Evolutionary conservation across 1,140 invertebrate species (phyloP).

Genomic region (Polypedilum vanderplanki): DNA sequence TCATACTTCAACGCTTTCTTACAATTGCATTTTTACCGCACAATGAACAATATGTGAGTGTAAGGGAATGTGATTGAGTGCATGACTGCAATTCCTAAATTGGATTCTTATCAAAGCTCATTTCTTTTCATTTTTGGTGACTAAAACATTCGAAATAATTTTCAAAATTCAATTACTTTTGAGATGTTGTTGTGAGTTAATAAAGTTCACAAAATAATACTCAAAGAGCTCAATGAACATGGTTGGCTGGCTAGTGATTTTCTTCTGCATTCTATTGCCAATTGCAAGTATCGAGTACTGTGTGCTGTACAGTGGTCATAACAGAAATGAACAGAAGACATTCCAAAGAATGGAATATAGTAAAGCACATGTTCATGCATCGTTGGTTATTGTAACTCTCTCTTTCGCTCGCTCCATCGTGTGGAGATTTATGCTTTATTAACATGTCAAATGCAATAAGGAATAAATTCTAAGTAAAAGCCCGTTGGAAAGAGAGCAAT

Average conservation of each 20-base stretch:
- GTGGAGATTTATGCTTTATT: neutral
- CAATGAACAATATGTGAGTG: neutral
- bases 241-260: neutral
- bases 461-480: too few relatives aligned
- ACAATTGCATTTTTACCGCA: slow-evolving; percentile 3
- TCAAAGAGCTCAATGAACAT: neutral
- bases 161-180: neutral
- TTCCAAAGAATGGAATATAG: neutral
- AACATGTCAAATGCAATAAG: neutral
- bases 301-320: neutral
- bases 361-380: neutral
- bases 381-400: neutral
- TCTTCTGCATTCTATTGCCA: neutral
- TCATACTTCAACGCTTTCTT: neutral
- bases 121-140: neutral
- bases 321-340: neutral
- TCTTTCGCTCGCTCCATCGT: too few relatives aligned
- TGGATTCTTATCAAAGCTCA: neutral
- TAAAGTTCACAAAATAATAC: neutral
- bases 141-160: neutral
- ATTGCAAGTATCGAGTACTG: neutral
- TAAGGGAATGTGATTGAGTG: too few relatives aligned
- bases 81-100: neutral
- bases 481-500: too few relatives aligned
- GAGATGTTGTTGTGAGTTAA: neutral